Base-by-base conservation (phyloP, 2,797 vertebrate species). In the Microtus californicus region DNA sequence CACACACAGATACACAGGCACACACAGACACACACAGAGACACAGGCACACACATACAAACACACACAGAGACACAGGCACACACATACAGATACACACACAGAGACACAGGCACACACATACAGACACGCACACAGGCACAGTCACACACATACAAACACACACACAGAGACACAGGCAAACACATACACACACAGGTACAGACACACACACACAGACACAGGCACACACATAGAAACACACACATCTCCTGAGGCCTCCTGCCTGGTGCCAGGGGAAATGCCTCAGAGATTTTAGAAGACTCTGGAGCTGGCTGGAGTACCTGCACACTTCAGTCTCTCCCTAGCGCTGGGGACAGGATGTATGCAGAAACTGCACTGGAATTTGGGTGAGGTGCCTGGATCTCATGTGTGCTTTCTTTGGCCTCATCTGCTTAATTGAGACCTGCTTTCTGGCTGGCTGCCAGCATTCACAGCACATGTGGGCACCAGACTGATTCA, bases 401-500 rank as follows among this genome's bases (percentile, higher is more conserved):
- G 95, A 96, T 98, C 98, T 98, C 90, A 95, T 97, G 97, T 98
- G 96, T 98, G 97, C 97, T 98, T 98, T 98, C 98, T 98, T 98
- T 98, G 95, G 97, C 97, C 97, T 98, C 98, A 98, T 99, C 98
- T 98, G 96, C 98, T 98, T 98, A 98, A 98, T 98, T 98, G 98
- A 98, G 97, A 97, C 98, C 98, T 97, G 85, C 94, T 96, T 96
- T 96, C 98, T 98, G 98, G 97, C 98, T 81, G 69, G 17, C 92
- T 73, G 97, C 98, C 98, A 98, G 74, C 78, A 82, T 97, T 97
- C 98, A 93, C 79, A 97, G 90, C 98, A 87, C 96, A 96, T 98
- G 76, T 98, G 97, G 96, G 95, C 85, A 98, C 95, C 97, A 98
- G 97, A 97, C 83, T 96, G 93, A 87, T 90, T 97, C 93, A 97